These are phyloP conservation scores for Anthopleura sola DNA, from an alignment of 64 coral and sea anemone genomes.

Conservation along the genomic window DNA sequence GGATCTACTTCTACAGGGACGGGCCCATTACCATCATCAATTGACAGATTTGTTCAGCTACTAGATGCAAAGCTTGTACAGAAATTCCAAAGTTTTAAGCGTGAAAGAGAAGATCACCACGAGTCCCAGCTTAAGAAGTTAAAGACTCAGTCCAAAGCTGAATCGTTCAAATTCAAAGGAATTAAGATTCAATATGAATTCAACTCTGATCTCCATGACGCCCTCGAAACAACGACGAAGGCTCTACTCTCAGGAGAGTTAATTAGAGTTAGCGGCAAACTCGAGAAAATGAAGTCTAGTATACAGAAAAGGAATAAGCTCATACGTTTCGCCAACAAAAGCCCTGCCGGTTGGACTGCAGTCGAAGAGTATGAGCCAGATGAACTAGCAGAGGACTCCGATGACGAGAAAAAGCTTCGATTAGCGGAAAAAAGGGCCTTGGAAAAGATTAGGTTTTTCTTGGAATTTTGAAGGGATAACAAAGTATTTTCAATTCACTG, in stretches of 20 bases:
- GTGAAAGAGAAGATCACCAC: constrained; percentile 7
- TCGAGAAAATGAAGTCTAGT: constrained; percentile 15
- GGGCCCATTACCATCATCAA: background rate
- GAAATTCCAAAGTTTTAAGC: constrained; percentile 29
- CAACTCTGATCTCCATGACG: background rate
- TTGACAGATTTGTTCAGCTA: too few relatives aligned
- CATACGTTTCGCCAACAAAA: constrained; percentile 39
- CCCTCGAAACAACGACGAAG: background rate
- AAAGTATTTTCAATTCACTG: too few relatives aligned
- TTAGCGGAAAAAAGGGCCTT: background rate
- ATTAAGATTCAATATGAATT: constrained; percentile 51
- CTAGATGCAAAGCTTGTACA: background rate
- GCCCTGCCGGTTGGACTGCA: constrained; percentile 27
- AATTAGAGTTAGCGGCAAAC: background rate
- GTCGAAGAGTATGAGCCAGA: constrained; percentile 24
- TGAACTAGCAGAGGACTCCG: constrained; percentile 5
- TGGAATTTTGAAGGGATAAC: too few relatives aligned
- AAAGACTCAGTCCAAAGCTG: constrained; percentile 23
- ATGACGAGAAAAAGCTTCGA: constrained; percentile 2
- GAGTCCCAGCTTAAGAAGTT: constrained; percentile 25
- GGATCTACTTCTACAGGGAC: background rate
- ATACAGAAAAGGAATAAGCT: constrained; percentile 45
- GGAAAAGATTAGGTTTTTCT: background rate
- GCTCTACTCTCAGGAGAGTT: constrained; percentile 7
- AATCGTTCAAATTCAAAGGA: constrained; percentile 45